Evolutionary conservation across 2,113 vertebrate genomes (phyloP), one percentile per base, ranked within the genome.

Genomic region (Atrichornis clamosus): DNA sequence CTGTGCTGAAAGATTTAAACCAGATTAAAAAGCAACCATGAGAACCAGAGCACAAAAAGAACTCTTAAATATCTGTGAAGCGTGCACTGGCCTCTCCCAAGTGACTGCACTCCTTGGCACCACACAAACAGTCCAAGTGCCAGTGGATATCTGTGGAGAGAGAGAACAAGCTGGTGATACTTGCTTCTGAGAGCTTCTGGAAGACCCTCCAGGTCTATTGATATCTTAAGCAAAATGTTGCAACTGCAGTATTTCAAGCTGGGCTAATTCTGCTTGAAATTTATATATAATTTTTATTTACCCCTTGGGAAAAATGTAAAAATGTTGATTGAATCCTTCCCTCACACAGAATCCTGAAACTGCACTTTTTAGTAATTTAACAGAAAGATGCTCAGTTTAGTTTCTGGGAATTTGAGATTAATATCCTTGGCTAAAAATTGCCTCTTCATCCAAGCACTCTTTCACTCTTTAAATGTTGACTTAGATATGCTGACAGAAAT

Each of bases 21-120:
- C 42, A 83, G 67, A 85, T 93, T 90, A 73, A 93, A 96, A 95
- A 60, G 78, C 70, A 79, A 3, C 52, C 53, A 60, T 84, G 62
- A 89, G 81, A 83, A 80, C 15, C 55, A 84, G 80, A 72, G 63
- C 44, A 35, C 24, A 22, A 15, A 72, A 72, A 64, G 52, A 68
- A 42, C 37, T 62, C 33, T 26, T n/a, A 17, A 18, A 28, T 89
- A 47, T 68, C n/a, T 76, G n/a, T 44, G 46, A 39, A 49, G 55
- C 16, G 12, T 12, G 11, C 30, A 5, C 20, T 46, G 59, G 46
- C 7, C 28, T 84, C 53, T 82, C 41, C 18, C 2, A 42, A 59
- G 42, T 9, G 7, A 8, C 41, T 46, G 49, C 27, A 1, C 56
- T 63, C 62, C 52, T 74, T 70, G 73, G 84, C 56, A 49, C 47